Evolutionary conservation across 1,140 invertebrate species (phyloP), one percentile per base, ranked within the genome.

Genomic region (Dinothrombium tinctorium): DNA sequence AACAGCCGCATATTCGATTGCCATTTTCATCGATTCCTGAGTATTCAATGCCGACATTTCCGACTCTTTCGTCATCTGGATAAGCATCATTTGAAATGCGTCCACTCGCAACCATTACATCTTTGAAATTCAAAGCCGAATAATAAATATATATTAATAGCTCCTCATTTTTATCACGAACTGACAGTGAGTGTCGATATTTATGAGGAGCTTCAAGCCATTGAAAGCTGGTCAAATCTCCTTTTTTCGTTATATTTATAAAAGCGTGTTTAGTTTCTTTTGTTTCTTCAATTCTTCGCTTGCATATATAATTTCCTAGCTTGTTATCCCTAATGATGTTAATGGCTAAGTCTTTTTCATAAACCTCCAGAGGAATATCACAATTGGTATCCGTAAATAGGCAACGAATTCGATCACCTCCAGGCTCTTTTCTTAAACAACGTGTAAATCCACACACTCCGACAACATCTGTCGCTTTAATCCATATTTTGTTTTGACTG

Each of bases 81-180:
- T 28, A 28, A 28, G n/a, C 26, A n/a, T 28, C 26, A 28, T 28
- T 28, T 7, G 7, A 8, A 8, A 28, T 28, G 7, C 26, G 7
- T 28, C 26, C 26, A n/a, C 26, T 28, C 7, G 26, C 26, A 7
- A 28, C 62, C 89, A 95, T 96, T 26, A 96, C 74, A 57, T 96
- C 89, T 43, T 86, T 71, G 73, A 95, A 95, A 60, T 96, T 95
- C 4, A 96, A 66, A 20, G 89, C 76, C 3, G 87, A 74, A 60
- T 86, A 94, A 55, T 87, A 79, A n/a, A 48, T 39, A 31, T 38
- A 22, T 14, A 45, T 29, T 40, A 20, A 8, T 20, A 26, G 26
- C 35, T 9, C 25, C 35, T 83, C 64, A 2, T 74, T 50, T 33
- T 54, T 54, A n/a, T n/a, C n/a, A n/a, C n/a, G n/a, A n/a, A n/a